Percentiles rank a stretch among this genome's conserved stretches.
These are phyloP conservation scores for Andricus curvator DNA, from an alignment of 2,888 invertebrate species.

Conservation along the genomic window DNA sequence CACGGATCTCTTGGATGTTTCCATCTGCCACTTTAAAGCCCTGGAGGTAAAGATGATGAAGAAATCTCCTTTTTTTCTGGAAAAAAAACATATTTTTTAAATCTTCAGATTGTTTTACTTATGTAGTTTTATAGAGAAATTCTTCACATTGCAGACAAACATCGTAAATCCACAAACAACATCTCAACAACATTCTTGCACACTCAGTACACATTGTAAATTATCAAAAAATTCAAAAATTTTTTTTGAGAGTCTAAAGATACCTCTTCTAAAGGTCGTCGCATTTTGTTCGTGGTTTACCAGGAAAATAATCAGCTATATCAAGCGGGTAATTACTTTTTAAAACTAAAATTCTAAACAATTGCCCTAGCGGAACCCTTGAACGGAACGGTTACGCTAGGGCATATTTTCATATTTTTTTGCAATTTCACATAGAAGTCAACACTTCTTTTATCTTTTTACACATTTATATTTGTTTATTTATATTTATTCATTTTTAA, in stretches of 20 bases:
- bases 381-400: too few relatives aligned
- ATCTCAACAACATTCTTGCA: neutral
- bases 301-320: constrained; percentile 56
- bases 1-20: neutral
- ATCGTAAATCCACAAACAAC: neutral
- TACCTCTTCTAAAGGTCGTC: constrained; percentile 45
- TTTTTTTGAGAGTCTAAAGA: constrained; percentile 41
- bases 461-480: too few relatives aligned
- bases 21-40: neutral
- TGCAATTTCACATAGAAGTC: too few relatives aligned
- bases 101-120: neutral
- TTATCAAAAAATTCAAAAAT: constrained; percentile 22
- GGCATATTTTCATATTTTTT: too few relatives aligned
- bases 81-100: neutral
- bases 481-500: too few relatives aligned
- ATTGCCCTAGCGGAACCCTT: too few relatives aligned
- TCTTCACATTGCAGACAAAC: constrained; percentile 16
- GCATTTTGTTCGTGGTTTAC: constrained; percentile 62
- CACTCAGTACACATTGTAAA: neutral
- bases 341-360: constrained; percentile 10
- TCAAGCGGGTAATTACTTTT: constrained; percentile 58
- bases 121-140: neutral
- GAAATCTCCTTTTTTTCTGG: constrained; percentile 1
- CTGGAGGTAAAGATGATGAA: neutral
- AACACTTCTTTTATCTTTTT: too few relatives aligned